Base-by-base conservation (phyloP, 2,888 invertebrate genomes). In the Candidula unifasciata region DNA sequence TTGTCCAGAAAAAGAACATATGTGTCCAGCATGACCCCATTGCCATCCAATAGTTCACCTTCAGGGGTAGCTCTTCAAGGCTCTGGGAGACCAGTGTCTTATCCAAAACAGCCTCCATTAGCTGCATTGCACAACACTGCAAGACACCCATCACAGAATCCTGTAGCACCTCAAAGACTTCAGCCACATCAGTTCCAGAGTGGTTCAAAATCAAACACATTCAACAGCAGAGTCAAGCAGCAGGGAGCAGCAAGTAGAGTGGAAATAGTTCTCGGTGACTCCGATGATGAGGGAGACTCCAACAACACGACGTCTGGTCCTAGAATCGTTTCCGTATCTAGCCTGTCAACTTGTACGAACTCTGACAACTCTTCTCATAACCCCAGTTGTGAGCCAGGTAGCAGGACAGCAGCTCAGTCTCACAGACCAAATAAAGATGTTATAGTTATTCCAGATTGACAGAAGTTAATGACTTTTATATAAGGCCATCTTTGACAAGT, bases 181-280 rank as follows among this genome's bases (percentile, higher is more conserved):
- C 44, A 79, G 35, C 5, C 24, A 33, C 3, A 33, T 37, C 24
- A 60, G 35, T n/a, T 54, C 24, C 60, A 37, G 37, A 2, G 6
- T 24, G 24, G 64, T 16, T 18, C 33, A 33, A 54, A 5, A 8
- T 1, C 16, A 21, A 57, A 30, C 33, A 33, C 76, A 78, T 5
- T 10, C 33, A 52, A 27, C 52, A 13, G 54, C 16, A 60, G n/a
- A 18, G 10, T n/a, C n/a, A 78, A 33, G 13, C 57, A 78, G 27
- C 33, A 78, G 37, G 54, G 35, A 33, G 37, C 8, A 8, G 0
- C 74, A 10, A 74, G 74, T 37, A 74, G 82, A 2, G 18, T 60
- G 54, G 82, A 82, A 64, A 82, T 82, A 64, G n/a, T 64, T 35
- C 27, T 82, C 18, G 82, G 73, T 37, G 82, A 74, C 54, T 82